Conservation (phyloP, 53 echinoderm and acorn worm species). For the Mesocentrotus franciscanus region DNA sequence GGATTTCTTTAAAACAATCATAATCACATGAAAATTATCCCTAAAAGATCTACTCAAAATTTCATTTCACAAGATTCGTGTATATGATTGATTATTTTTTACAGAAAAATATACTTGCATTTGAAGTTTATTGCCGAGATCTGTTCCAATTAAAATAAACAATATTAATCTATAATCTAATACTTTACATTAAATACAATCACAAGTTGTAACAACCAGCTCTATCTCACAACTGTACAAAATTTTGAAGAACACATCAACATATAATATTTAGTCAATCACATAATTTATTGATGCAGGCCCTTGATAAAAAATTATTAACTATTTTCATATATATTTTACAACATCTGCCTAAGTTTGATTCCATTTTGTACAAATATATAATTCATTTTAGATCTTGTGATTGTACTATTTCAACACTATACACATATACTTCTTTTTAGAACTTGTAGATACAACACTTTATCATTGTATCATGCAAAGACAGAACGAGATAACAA, state of each 20-base stretch:
- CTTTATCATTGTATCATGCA: not conserved
- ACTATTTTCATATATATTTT: not conserved
- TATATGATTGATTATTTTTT: not conserved
- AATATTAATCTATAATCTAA: not conserved
- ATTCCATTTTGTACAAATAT: not conserved
- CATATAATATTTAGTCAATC: not conserved
- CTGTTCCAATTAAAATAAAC: not conserved
- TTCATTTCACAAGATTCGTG: not conserved
- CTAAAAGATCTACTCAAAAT: not conserved
- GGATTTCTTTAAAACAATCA: not conserved
- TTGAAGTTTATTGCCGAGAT: not conserved
- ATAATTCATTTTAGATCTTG: not conserved
- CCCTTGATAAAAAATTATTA: not conserved
- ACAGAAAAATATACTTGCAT: not conserved
- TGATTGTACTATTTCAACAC: not conserved
- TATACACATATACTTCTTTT: not conserved
- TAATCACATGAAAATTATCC: not conserved
- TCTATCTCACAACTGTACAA: not conserved
- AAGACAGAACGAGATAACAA: not conserved
- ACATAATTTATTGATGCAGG: not conserved
- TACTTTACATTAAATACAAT: not conserved
- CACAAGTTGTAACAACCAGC: not conserved
- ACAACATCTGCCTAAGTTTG: not conserved
- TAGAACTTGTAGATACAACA: not conserved
- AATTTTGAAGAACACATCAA: not conserved